Evolutionary conservation across 2,797 vertebrate species (phyloP).

Genomic region (Sebastes dallii): DNA sequence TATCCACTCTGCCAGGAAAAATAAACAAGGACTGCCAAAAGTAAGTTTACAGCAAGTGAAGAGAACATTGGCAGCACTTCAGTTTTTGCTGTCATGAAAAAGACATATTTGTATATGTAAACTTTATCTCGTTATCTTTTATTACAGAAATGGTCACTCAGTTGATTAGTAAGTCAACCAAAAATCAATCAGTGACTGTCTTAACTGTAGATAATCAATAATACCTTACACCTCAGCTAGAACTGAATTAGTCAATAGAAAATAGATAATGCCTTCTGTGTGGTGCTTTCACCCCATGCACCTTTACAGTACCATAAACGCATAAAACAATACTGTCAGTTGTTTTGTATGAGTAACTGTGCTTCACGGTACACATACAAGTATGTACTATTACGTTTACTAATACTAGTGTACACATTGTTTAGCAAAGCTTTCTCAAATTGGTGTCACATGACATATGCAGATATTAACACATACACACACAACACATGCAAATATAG

Average conservation of each 20-base stretch:
- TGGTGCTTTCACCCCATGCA: not conserved
- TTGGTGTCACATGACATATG: too few relatives aligned
- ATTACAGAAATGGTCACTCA: not conserved
- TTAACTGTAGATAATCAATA: not conserved
- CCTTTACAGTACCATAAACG: not conserved
- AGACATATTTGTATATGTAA: not conserved
- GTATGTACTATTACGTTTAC: too few relatives aligned
- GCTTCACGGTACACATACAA: too few relatives aligned
- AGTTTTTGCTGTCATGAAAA: not conserved
- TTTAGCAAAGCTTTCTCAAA: too few relatives aligned
- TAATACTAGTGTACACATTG: too few relatives aligned
- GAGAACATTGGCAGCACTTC: not conserved
- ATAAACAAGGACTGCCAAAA: slow-evolving; percentile 22
- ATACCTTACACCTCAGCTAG: not conserved
- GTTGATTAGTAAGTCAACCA: not conserved
- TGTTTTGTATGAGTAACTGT: too few relatives aligned
- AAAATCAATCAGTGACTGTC: not conserved
- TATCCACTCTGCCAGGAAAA: slow-evolving; percentile 14
- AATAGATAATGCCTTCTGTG: not conserved
- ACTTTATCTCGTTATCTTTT: not conserved
- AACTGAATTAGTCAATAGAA: not conserved
- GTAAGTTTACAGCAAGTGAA: not conserved
- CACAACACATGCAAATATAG: too few relatives aligned
- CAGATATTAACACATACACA: too few relatives aligned
- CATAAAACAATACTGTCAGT: not conserved